These are phyloP conservation scores for Blennius ocellaris DNA, from an alignment of 2,113 vertebrate species.

Conservation along the genomic window DNA sequence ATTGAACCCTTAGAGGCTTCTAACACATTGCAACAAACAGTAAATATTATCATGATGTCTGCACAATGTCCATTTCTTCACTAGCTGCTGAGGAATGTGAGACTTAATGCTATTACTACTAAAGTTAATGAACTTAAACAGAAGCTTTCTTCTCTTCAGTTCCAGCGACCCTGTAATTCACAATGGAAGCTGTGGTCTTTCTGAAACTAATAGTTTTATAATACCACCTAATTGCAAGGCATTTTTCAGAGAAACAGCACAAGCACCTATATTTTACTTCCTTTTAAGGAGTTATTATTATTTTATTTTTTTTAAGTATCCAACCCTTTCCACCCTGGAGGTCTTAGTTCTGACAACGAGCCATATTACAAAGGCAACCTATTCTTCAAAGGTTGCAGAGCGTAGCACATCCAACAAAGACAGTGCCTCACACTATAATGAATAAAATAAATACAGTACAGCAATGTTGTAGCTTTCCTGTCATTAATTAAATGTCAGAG, in stretches of 20 bases:
- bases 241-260: not conserved
- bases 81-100: not conserved
- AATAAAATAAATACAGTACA: no score
- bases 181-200: not conserved
- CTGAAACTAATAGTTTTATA: not conserved
- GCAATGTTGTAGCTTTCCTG: no score
- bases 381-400: not conserved
- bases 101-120: not conserved
- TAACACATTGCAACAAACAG: not conserved
- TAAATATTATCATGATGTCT: not conserved
- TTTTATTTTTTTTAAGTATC: no score
- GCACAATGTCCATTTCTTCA: constrained; percentile 7
- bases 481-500: no score
- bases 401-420: no score
- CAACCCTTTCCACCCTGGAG: not conserved
- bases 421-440: no score
- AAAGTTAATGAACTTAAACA: not conserved
- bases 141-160: not conserved
- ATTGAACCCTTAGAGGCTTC: not conserved
- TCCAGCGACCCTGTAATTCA: not conserved
- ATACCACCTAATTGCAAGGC: not conserved
- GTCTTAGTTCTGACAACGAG: not conserved
- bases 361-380: not conserved
- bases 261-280: not conserved
- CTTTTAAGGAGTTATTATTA: not conserved